Percentiles rank a stretch among this genome's conserved stretches.
Evolutionary conservation across 2,113 vertebrate species (phyloP).

Genomic region (Rhodinocichla rosea): DNA sequence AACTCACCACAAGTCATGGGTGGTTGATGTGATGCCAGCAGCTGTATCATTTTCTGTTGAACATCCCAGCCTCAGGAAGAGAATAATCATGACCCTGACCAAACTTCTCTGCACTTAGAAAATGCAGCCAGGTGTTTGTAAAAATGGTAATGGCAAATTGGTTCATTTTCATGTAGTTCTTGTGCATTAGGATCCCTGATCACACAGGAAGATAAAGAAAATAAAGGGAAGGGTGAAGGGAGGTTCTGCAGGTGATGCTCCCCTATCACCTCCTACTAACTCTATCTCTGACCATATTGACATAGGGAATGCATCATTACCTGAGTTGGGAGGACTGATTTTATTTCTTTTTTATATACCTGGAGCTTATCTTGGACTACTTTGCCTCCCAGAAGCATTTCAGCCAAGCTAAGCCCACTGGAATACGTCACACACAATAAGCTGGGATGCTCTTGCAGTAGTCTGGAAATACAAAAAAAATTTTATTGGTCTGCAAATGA

Average conservation of each 20-base stretch:
- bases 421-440: neutral
- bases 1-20: neutral
- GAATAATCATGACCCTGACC: neutral
- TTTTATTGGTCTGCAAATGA: neutral
- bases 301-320: neutral
- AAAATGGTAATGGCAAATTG: neutral
- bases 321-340: neutral
- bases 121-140: neutral
- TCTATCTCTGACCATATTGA: neutral
- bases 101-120: neutral
- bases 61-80: neutral
- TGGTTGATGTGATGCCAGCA: neutral
- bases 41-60: neutral
- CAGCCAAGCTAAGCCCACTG: neutral
- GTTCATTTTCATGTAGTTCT: neutral
- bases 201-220: neutral
- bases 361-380: neutral
- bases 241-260: neutral
- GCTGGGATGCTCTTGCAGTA: neutral
- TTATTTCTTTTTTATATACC: neutral
- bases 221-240: neutral
- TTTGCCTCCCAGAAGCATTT: neutral
- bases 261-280: neutral
- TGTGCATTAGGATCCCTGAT: neutral
- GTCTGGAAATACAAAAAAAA: neutral